These are phyloP conservation scores for Tetramorium bicarinatum DNA, from an alignment of 2,888 invertebrate species.

Conservation along the genomic window DNA sequence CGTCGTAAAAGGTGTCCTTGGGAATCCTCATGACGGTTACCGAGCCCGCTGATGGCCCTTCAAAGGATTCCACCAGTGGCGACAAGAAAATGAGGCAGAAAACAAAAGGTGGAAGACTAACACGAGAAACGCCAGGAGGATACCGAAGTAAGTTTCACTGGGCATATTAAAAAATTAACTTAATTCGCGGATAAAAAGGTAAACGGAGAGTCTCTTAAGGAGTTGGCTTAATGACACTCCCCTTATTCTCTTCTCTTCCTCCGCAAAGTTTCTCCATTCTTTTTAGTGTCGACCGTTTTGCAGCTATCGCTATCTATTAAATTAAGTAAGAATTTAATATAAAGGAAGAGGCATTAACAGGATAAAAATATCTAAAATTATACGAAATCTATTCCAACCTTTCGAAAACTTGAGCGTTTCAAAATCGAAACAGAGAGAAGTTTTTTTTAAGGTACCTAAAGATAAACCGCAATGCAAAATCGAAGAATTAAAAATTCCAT, in stretches of 20 bases:
- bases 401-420: neutral
- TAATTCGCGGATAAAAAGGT: constrained; percentile 65
- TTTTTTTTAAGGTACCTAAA: neutral
- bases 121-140: constrained; percentile 30
- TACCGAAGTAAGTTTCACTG: constrained; percentile 62
- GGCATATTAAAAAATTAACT: constrained; percentile 71
- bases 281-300: constrained; percentile 29
- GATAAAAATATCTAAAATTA: neutral
- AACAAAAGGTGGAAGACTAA: constrained; percentile 32
- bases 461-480: neutral
- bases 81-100: constrained; percentile 45
- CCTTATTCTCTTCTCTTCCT: constrained; percentile 1
- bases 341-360: constrained; percentile 3
- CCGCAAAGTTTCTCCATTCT: constrained; percentile 27
- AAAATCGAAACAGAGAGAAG: neutral
- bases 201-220: constrained; percentile 62
- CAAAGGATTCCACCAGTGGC: constrained; percentile 33
- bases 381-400: neutral
- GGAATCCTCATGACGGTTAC: constrained; percentile 47
- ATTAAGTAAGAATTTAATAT: constrained; percentile 29
- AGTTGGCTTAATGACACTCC: constrained; percentile 58
- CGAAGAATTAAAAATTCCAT: neutral
- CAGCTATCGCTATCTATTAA: constrained; percentile 40
- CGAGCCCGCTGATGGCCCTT: constrained; percentile 42
- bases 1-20: constrained; percentile 52